Base-by-base conservation (phyloP, 2,113 vertebrate species). In the Pomatorhinus ruficollis region DNA sequence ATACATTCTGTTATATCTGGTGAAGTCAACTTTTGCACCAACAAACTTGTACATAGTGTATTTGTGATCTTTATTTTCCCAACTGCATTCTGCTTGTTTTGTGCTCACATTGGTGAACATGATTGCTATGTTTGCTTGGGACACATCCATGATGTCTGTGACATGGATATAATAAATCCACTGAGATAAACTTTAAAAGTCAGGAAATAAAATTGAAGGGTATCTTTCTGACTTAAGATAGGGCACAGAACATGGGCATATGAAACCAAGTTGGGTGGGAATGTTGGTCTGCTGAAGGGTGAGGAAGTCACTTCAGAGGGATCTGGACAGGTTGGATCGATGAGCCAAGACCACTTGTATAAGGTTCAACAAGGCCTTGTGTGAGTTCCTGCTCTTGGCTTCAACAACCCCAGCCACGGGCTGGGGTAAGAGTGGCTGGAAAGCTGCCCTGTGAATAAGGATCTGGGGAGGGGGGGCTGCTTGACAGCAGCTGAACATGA, bases 21-120 rank as follows among this genome's bases (percentile, higher is more conserved):
- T 57, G 4, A 69, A 56, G 31, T 40, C 27, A 53, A 47, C 22
- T 65, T 68, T 69, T 60, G 11, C 1, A 4, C 4, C 11, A 74
- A 37, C 2, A 2, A 12, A 12, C 30, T 25, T 42, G 17, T 9
- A 74, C 4, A 28, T 2, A 22, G 4, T 0, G 0, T 39, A 49
- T 47, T 77, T 78, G 13, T 39, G 31, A 45, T 53, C 28, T 1
- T 0, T 44, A 28, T 61, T 87, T 74, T 85, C 37, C 10, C 17
- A 74, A 12, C 5, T 24, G 5, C 27, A 21, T 45, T 61, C 10
- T 30, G 3, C 16, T 63, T 70, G 3, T 33, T 86, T 81, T 72
- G 14, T 39, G 19, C 19, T 89, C 7, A 20, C 0, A 0, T 5
- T 83, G 30, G 45, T 61, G 24, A 42, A 24, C 5, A 37, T 11